These are phyloP conservation scores for Melipona quadrifasciata DNA, from an alignment of 1,140 invertebrate species.

Conservation along the genomic window DNA sequence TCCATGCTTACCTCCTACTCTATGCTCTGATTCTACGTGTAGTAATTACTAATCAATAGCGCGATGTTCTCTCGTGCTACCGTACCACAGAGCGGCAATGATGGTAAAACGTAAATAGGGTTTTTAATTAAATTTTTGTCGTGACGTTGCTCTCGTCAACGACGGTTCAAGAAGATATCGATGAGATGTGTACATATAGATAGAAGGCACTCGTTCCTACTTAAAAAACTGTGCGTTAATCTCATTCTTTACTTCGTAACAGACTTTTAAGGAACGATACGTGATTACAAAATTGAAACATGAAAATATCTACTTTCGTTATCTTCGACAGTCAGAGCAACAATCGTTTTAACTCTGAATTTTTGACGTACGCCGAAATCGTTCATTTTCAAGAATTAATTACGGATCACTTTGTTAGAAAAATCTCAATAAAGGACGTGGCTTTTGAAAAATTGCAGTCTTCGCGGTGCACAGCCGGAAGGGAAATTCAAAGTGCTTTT, in stretches of 20 bases:
- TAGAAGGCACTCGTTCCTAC: background rate
- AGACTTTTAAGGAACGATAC: background rate
- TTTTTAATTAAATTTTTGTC: slow-evolving; percentile 32
- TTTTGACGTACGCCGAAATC: background rate
- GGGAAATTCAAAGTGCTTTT: slow-evolving; percentile 21
- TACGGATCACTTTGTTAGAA: background rate
- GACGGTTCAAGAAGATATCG: background rate
- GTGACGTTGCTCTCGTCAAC: background rate
- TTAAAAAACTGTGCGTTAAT: background rate
- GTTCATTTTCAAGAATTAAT: background rate
- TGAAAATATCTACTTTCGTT: background rate
- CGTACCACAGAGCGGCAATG: slow-evolving; percentile 52
- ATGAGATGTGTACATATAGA: background rate
- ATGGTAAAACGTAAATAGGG: slow-evolving; percentile 67
- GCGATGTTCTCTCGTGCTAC: slow-evolving; percentile 53
- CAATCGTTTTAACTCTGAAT: background rate
- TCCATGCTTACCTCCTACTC: slow-evolving; percentile 66
- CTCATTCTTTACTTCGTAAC: background rate
- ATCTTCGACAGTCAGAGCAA: background rate
- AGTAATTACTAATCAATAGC: slow-evolving; percentile 80
- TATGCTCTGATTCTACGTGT: slow-evolving; percentile 75
- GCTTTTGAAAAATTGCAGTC: slow-evolving; percentile 22
- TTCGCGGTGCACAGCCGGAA: background rate
- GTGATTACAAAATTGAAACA: background rate
- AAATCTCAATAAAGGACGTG: background rate